Percentiles rank a stretch among this genome's conserved stretches.
Conservation (phyloP, 1,140 invertebrate species). For the Oncopeltus fasciatus region DNA sequence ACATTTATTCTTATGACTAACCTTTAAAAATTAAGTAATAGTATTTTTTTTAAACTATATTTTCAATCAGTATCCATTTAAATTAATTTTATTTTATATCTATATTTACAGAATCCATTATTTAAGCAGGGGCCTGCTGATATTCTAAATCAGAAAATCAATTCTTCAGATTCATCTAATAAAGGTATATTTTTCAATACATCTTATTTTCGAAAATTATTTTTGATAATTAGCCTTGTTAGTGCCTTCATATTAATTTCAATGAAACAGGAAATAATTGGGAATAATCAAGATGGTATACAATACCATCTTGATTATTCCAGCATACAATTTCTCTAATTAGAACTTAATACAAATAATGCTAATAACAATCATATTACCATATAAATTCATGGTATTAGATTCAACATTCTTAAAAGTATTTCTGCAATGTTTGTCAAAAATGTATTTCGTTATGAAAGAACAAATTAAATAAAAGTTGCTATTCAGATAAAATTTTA, state of each 20-base stretch:
- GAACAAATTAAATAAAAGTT: no score
- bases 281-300: no score
- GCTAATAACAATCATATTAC: not conserved
- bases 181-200: not conserved
- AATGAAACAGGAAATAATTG: no score
- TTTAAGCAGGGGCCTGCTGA: not conserved
- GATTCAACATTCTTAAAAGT: no score
- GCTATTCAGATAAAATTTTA: no score
- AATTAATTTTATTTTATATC: not conserved
- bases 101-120: not conserved
- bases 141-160: not conserved
- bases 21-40: not conserved
- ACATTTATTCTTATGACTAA: no score
- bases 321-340: not conserved
- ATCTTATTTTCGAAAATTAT: not conserved
- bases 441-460: no score
- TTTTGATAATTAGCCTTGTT: not conserved
- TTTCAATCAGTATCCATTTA: not conserved
- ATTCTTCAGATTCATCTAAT: not conserved
- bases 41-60: not conserved
- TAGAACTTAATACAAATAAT: not conserved
- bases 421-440: no score
- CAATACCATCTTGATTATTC: no score
- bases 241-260: not conserved
- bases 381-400: no score